Conservation (phyloP, 2,888 invertebrate species). For the Uropetala carovei region DNA sequence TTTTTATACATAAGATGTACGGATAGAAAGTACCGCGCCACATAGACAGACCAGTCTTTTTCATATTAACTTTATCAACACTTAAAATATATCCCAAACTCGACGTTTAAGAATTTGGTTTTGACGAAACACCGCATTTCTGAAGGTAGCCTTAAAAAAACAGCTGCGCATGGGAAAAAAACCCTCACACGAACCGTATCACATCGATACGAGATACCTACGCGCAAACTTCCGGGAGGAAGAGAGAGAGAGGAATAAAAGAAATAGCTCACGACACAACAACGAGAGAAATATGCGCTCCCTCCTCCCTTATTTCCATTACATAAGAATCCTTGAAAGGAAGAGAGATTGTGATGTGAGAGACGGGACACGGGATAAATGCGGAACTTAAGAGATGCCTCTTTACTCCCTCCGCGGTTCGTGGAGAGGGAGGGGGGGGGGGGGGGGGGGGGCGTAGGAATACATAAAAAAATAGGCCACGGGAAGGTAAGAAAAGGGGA, state of each 20-base stretch:
- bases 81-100: too few relatives aligned
- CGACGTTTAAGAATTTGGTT: too few relatives aligned
- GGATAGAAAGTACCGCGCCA: too few relatives aligned
- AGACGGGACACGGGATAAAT: neutral
- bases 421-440: too few relatives aligned
- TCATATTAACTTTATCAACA: too few relatives aligned
- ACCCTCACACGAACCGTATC: neutral
- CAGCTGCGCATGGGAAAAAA: neutral
- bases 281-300: neutral
- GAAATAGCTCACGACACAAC: neutral
- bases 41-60: too few relatives aligned
- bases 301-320: neutral
- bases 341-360: neutral
- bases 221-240: neutral
- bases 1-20: too few relatives aligned
- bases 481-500: neutral
- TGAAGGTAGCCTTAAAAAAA: too few relatives aligned
- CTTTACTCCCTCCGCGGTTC: neutral
- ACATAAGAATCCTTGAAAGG: slow-evolving; percentile 18
- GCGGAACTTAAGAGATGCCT: neutral
- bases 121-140: too few relatives aligned
- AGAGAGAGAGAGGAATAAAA: neutral
- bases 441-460: neutral
- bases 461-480: neutral
- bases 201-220: neutral